Evolutionary conservation across 2,797 vertebrate genomes (phyloP), one percentile per base, ranked within the genome.

Genomic region (Poeciliopsis gracilis): DNA sequence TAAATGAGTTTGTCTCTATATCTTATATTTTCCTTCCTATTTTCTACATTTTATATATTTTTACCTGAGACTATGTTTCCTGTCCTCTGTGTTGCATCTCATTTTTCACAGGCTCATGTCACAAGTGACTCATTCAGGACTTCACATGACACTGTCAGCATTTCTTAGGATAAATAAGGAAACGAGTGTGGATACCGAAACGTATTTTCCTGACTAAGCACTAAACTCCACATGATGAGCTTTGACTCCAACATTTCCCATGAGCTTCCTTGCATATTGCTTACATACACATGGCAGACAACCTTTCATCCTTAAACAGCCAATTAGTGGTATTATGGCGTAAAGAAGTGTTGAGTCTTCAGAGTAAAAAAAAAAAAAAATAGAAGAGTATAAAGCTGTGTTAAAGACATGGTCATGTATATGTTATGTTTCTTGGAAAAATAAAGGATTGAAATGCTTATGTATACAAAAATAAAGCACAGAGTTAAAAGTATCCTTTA

Each of bases 101-200:
- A 18, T 63, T n/a, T 76, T 75, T 83, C 73, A 77, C 78, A 84
- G 78, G 63, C 85, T 82, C 81, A 41, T 41, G 67, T 76, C 77
- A 38, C 43, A 8, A 80, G 77, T 91, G 89, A 90, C 80, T 89
- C 86, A 82, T 82, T 78, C 73, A 59, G 75, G 72, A 73, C 77
- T 59, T 46, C 30, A 84, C 67, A 80, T 86, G 61, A 53, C 79
- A 16, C 77, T 72, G 80, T 90, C 88, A 92, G 88, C 84, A 83
- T 67, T 85, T 91, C 80, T 78, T 20, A 10, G 79, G 61, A 69
- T 91, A 91, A 87, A 88, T 89, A 87, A 85, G 81, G 74, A 80
- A 85, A 81, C 63, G 8, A 53, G 45, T 49, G 11, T 75, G 53
- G 76, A 83, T 80, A 84, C 76, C 57, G 69, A 87, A 81, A 82